Percentiles rank a stretch among this genome's conserved stretches.
phyloP scores from a whole-genome alignment of 2,888 invertebrate species.

The Diarsia dahlii region DNA sequence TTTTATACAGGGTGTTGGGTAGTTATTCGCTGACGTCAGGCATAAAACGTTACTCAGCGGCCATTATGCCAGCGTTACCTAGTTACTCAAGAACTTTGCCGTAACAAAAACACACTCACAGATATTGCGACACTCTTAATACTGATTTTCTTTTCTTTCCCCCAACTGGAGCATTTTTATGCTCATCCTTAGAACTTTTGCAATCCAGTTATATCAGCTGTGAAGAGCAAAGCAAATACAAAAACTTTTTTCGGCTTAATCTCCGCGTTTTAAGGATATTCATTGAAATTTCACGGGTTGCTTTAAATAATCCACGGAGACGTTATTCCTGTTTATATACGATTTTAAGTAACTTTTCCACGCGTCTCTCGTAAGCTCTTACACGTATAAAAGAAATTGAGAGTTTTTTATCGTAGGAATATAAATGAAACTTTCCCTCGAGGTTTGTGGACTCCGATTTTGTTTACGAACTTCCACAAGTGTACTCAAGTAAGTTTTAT shows the following conservation, averaged over 20 bases:
- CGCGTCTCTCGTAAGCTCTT: slow-evolving; percentile 62
- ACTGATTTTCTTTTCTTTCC: slow-evolving; percentile 84
- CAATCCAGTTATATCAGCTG: slow-evolving; percentile 91
- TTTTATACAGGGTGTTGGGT: slow-evolving; percentile 62
- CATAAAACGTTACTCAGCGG: slow-evolving; percentile 73
- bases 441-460: slow-evolving; percentile 15
- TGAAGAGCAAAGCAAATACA: slow-evolving; percentile 90
- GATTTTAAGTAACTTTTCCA: slow-evolving; percentile 69
- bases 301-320: slow-evolving; percentile 86
- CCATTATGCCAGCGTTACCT: slow-evolving; percentile 77
- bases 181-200: slow-evolving; percentile 89
- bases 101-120: slow-evolving; percentile 84
- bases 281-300: slow-evolving; percentile 87
- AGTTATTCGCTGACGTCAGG: slow-evolving; percentile 71
- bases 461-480: slow-evolving; percentile 22
- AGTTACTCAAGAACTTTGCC: slow-evolving; percentile 80
- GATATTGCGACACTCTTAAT: slow-evolving; percentile 87
- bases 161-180: slow-evolving; percentile 87
- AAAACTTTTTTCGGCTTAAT: slow-evolving; percentile 89
- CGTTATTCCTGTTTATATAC: slow-evolving; percentile 78
- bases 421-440: slow-evolving; percentile 42
- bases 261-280: slow-evolving; percentile 88
- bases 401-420: slow-evolving; percentile 52
- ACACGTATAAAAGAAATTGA: slow-evolving; percentile 64
- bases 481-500: slow-evolving; percentile 36